Evolutionary conservation across 2,888 invertebrate genomes (phyloP), one percentile per base, ranked within the genome.

Genomic region (Heliconius sara): DNA sequence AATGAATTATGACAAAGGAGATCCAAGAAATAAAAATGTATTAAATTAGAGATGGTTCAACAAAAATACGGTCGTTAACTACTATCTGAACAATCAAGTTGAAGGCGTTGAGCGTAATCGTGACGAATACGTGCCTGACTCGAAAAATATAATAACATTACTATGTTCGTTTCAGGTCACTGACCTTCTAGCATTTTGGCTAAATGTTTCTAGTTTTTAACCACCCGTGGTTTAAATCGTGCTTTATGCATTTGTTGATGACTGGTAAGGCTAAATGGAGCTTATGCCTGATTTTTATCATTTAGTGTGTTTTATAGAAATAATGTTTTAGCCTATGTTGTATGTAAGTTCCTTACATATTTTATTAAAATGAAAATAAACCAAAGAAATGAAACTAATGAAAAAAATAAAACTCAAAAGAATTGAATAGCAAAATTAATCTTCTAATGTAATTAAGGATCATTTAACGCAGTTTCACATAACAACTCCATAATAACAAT

Each of bases 131-230:
- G 83, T 82, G 79, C 78, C 80, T 79, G 78, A 73, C 80, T 84
- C 74, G 82, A 81, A 79, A 78, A 82, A 83, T 83, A 72, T 81
- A 83, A 80, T 77, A 78, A 80, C 71, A 66, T 74, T 73, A 30
- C 70, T 71, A 70, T 80, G 80, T 79, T 84, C 75, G 30, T 74
- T 70, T 63, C 52, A 75, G 83, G 82, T 81, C 79, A 73, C 76
- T 83, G 77, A 84, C 81, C 81, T 75, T 79, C 13, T 82, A 80
- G 85, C 79, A 79, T 86, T 89, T 87, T 84, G 86, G 86, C 84
- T 67, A 80, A 83, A 81, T 67, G 65, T 75, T 82, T 47, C 73
- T 34, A 52, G 87, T 84, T 88, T 86, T 88, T 22, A 47, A 65
- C 70, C 65, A 52, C n/a, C 60, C 47, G n/a, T 63, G 52, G 63